Evolutionary conservation across 2,797 vertebrate genomes (phyloP).

Genomic region (Melanotaenia nigrans): DNA sequence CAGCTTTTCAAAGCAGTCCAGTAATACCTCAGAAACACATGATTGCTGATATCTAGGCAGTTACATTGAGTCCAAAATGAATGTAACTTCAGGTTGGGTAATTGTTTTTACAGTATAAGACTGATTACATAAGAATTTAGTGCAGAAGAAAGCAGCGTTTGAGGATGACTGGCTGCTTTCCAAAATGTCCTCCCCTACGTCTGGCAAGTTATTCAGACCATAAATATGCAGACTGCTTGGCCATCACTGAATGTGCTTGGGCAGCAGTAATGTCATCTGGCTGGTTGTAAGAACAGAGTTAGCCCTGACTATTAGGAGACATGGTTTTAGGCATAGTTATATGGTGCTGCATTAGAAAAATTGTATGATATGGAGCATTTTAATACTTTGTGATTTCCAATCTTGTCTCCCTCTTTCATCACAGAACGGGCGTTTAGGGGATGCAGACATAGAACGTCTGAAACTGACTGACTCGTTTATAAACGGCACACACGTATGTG

Average conservation of each 20-base stretch:
- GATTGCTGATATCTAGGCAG: constrained; percentile 13
- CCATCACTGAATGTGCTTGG: constrained; percentile 54
- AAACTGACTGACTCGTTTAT: constrained; percentile 90
- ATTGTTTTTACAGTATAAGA: constrained; percentile 36
- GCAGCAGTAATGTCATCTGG: constrained; percentile 54
- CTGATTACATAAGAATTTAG: constrained; percentile 52
- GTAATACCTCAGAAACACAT: background rate
- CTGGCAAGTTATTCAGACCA: constrained; percentile 59
- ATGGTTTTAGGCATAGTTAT: constrained; percentile 3
- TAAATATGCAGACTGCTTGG: constrained; percentile 45
- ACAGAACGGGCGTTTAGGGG: constrained; percentile 92
- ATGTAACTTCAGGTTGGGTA: constrained; percentile 14
- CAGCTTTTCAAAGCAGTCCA: background rate
- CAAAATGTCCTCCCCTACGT: constrained; percentile 51
- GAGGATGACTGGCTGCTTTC: constrained; percentile 51
- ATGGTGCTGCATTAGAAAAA: constrained; percentile 17
- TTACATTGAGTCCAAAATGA: constrained; percentile 8
- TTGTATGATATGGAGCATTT: background rate
- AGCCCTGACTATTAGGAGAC: constrained; percentile 6
- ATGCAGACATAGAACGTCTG: constrained; percentile 93
- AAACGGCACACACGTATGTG: constrained; percentile 90
- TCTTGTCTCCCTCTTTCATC: constrained; percentile 28
- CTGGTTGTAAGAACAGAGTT: constrained; percentile 31
- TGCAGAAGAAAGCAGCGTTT: constrained; percentile 46
- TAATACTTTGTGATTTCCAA: constrained; percentile 1